Base-by-base conservation (phyloP, 2,113 vertebrate genomes). In the Saccopteryx leptura region DNA sequence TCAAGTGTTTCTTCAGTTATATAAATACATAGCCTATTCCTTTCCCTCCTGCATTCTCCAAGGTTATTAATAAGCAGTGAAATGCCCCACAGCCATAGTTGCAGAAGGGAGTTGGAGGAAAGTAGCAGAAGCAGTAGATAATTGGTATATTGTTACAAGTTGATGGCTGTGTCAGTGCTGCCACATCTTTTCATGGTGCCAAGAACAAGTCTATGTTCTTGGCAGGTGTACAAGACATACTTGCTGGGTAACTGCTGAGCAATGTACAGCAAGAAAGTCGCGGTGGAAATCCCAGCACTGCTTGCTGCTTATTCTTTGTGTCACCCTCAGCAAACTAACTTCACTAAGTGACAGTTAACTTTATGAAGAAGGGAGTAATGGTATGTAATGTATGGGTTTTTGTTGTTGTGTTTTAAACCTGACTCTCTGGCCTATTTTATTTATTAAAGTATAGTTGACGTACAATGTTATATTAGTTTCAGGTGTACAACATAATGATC, bases 81-180 rank as follows among this genome's bases (percentile, higher is more conserved):
- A 75, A 89, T 86, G 50, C 48, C 92, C 78, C 39, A 24, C 46
- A 85, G 63, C 78, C 75, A 13, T 50, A 23, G 13, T 39, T 60
- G 46, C 76, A 28, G 28, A 87, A 50, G 56, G 24, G n/a, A 92
- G 65, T 56, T 48, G 14, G 21, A 91, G 78, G 54, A 60, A 46
- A 68, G 50, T 31, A 74, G 31, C 1, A 58, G 52, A 50, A 17
- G 24, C 60, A 58, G 68, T 79, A 52, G 68, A 23, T 95, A 80
- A 83, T 97, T 89, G 90, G 66, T 94, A 10, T 71, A 85, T 82
- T 91, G 54, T 54, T 74, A 79, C 72, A 88, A 81, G 81, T 81
- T 61, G 54, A 60, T 50, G 72, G 69, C 26, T 54, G 10, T 83
- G 26, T 65, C 24, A 58, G 6, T 9, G 24, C 58, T 95, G 61